Evolutionary conservation across 2,888 invertebrate genomes (phyloP).

Genomic region (Bedellia somnulentella): DNA sequence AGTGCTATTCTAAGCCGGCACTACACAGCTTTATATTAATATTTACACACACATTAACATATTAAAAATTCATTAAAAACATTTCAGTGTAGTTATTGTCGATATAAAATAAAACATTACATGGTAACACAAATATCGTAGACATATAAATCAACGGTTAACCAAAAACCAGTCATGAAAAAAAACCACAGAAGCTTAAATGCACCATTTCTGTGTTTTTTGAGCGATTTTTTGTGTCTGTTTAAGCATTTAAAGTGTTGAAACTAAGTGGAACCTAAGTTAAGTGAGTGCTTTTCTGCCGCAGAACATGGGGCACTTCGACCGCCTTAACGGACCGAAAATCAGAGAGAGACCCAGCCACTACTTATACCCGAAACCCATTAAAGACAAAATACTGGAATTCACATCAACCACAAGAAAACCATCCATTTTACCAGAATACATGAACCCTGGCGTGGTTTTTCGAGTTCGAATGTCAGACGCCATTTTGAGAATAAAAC

Average conservation of each 20-base stretch:
- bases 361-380: slow-evolving; percentile 44
- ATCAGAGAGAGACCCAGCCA: slow-evolving; percentile 41
- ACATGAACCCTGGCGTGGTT: slow-evolving; percentile 49
- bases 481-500: slow-evolving; percentile 44
- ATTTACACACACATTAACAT: too few relatives aligned
- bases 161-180: not conserved
- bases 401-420: slow-evolving; percentile 34
- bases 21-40: too few relatives aligned
- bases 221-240: too few relatives aligned
- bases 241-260: too few relatives aligned
- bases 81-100: too few relatives aligned
- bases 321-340: slow-evolving; percentile 31
- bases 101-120: too few relatives aligned
- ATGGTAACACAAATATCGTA: too few relatives aligned
- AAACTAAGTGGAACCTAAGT: too few relatives aligned
- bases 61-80: too few relatives aligned
- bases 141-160: not conserved
- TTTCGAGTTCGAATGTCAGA: slow-evolving; percentile 50
- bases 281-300: too few relatives aligned
- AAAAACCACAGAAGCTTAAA: too few relatives aligned
- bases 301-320: slow-evolving; percentile 30
- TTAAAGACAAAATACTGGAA: slow-evolving; percentile 39
- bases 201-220: not conserved
- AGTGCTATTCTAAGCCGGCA: too few relatives aligned
- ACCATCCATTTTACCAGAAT: slow-evolving; percentile 37